Evolutionary conservation across 2,888 invertebrate species (phyloP).

Genomic region (Plagiodera versicolora): DNA sequence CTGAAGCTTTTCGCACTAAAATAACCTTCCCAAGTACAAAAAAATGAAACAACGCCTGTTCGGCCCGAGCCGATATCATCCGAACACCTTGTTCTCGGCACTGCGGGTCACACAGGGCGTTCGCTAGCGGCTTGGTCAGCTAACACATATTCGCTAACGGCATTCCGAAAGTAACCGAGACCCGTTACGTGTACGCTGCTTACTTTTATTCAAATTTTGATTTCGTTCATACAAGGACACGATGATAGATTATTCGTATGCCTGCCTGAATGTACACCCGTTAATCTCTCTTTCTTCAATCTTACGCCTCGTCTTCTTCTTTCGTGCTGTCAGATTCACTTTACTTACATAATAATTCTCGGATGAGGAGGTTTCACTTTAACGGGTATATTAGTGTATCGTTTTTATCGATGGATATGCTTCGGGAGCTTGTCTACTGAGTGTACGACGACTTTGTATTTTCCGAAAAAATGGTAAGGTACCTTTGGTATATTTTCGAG

Average conservation of each 20-base stretch:
- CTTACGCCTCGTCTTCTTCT: too few species aligned
- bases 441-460: too few species aligned
- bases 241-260: background rate
- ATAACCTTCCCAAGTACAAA: too few species aligned
- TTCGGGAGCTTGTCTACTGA: too few species aligned
- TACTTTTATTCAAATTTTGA: slow-evolving; percentile 53
- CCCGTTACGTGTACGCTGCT: slow-evolving; percentile 42
- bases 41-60: too few species aligned
- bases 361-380: background rate
- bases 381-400: background rate
- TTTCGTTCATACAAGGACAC: slow-evolving; percentile 49
- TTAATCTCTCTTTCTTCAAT: slow-evolving; percentile 15
- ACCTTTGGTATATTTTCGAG: too few species aligned
- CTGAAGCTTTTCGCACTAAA: too few species aligned
- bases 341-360: background rate
- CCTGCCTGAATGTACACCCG: slow-evolving; percentile 7
- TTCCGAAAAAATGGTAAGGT: too few species aligned
- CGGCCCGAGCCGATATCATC: too few species aligned
- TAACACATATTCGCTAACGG: slow-evolving; percentile 49
- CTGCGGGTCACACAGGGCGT: slow-evolving; percentile 7
- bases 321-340: background rate
- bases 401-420: background rate
- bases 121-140: slow-evolving; percentile 40
- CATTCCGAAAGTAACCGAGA: slow-evolving; percentile 47
- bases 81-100: too few species aligned